Evolutionary conservation across 2,888 invertebrate genomes (phyloP), one percentile per base, ranked within the genome.

Genomic region (Microplitis deprimator): DNA sequence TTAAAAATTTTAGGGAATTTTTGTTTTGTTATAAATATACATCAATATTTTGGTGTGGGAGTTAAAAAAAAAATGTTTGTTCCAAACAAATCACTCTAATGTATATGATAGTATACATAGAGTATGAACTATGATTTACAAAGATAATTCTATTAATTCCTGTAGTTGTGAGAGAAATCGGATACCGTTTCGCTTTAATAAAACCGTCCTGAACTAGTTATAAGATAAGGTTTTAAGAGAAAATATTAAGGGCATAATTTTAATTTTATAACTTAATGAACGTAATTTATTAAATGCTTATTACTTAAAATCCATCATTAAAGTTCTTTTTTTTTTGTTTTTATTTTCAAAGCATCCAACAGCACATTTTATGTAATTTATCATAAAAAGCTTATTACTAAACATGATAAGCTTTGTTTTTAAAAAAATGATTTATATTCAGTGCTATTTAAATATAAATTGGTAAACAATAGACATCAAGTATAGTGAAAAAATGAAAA

Each of bases 281-380:
- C 67, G 50, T 40, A 73, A 73, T 73, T 73, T 73, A 73, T 73
- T 73, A 59, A 67, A 73, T 59, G 67, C 67, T 67, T 38, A 67
- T 73, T 64, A 64, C 59, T 50, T 60, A 73, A 59, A 65, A 73
- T 20, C 20, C 73, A 73, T 67, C 20, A 70, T 50, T 73, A 73
- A 17, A 73, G 65, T 29, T 29, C 3, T 20, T 20, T 29, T 29
- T 20, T 29, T 29, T 29, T 29, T 29, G 16, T 59, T 65, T 73
- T 73, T 40, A 41, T 64, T 73, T 64, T 16, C 62, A 50, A 73
- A 73, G 72, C 72, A 73, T 64, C 13, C 50, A 6, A 16, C 50
- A 73, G 73, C 65, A 73, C 67, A 67, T 41, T 20, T 73, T 67
- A 7, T 70, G 10, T 20, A 67, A 39, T 60, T 50, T 13, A 62